Base-by-base conservation (phyloP, 2,888 invertebrate species). In the Odontothrips loti region DNA sequence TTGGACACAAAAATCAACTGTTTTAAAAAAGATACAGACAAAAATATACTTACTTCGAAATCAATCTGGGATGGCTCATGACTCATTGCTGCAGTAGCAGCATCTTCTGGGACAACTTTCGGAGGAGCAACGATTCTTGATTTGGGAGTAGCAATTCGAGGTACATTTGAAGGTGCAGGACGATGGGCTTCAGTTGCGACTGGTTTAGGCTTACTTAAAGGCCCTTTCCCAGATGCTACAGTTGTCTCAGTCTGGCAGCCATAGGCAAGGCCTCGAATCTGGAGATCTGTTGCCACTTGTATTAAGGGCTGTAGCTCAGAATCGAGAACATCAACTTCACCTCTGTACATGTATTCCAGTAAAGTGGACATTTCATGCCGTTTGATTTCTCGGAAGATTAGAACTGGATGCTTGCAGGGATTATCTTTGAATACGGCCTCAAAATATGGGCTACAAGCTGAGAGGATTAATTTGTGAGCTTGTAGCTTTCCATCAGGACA, bases 361-460 rank as follows among this genome's bases (percentile, higher is more conserved):
- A 93, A 88, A 82, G 91, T 89, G 85, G 92, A 91, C 89, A 93
- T 91, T 87, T 92, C 92, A 80, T 90, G 90, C 84, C 91, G 90
- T 0, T 90, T 90, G 47, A 92, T 91, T 80, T 88, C 88, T 86
- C 92, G 91, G 85, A 94, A 88, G 82, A 93, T 92, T 84, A 94
- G 90, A 83, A 93, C 91, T 43, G 93, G 93, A 86, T 93, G 93
- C 86, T 93, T 92, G 86, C 92, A 92, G 85, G 92, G 91, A 87
- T 93, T 93, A 87, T 93, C 93, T 86, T 91, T 90, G 88, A 93
- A 92, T 84, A 94, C 91, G 84, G 91, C 91, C 86, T 93, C 92
- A 87, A 94, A 94, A 87, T 93, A 94, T 80, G 93, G 92, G 85
- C 93, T 93, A 88, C 92, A 93, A 81, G 93, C 93, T 79, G 93